A percentile compares a stretch with the other conserved stretches of the same genome.
phyloP scores from a whole-genome alignment of 2,113 vertebrate genomes.

The Passer domesticus region DNA sequence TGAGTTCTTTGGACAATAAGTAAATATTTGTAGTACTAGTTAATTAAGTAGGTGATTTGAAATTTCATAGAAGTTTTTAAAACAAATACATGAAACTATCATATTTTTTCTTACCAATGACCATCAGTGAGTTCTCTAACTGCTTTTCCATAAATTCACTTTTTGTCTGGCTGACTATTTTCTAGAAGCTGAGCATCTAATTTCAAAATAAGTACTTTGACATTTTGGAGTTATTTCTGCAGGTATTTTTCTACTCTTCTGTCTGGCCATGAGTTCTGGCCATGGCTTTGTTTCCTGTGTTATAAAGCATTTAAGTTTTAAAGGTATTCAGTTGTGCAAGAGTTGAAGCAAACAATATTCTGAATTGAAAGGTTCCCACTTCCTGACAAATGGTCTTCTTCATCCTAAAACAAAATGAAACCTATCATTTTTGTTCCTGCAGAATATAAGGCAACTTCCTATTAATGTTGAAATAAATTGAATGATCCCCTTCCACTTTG shows the following conservation, averaged over 20 bases:
- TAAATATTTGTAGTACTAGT: not conserved
- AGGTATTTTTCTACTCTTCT: not conserved
- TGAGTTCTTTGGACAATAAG: not conserved
- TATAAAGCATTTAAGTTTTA: not conserved
- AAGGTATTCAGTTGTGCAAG: not conserved
- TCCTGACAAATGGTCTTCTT: not conserved
- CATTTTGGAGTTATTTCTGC: not conserved
- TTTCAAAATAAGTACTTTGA: not conserved
- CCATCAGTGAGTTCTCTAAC: not conserved
- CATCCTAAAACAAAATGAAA: not conserved
- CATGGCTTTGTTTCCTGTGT: not conserved
- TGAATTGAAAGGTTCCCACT: not conserved
- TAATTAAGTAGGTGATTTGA: not conserved
- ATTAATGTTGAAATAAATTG: not conserved
- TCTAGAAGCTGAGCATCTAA: not conserved
- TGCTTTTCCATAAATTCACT: not conserved
- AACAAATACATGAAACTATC: not conserved
- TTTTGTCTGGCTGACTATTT: not conserved
- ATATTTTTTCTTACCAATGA: not conserved
- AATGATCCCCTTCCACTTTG: not conserved
- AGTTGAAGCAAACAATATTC: not conserved
- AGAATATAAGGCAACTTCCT: not conserved
- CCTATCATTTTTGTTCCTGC: not conserved
- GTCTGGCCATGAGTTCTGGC: not conserved
- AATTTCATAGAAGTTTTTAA: not conserved